Evolutionary conservation across 2,888 invertebrate genomes (phyloP), one percentile per base, ranked within the genome.

Genomic region (Alviniconcha strummeri): DNA sequence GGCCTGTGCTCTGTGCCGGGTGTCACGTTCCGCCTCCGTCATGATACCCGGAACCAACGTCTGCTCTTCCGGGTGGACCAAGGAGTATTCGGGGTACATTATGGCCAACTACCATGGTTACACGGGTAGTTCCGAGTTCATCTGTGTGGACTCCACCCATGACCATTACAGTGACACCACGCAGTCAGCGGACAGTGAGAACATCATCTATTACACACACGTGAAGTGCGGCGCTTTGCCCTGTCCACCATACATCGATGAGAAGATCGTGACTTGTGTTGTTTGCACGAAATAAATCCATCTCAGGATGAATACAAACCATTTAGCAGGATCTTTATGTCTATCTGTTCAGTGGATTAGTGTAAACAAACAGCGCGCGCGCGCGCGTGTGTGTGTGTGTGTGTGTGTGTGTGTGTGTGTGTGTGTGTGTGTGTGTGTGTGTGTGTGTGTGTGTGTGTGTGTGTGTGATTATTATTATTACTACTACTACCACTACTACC

Each of bases 181-280:
- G 75, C 55, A 9, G 17, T 11, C 17, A 11, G 55, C 8, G 8
- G 71, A 80, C n/a, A 11, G 17, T 56, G 36, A 19, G 17, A 80
- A 71, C 54, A 4, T 17, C 9, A 5, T 80, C 4, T 80, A 80
- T 71, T 71, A 69, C 56, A 71, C 71, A 5, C 19, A 52, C 15
- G 57, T 56, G 2, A 80, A 54, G 71, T 80, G 80, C 71, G 69
- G 71, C 17, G 54, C 80, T 5, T 71, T 71, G 71, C 69, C 56
- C 17, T 80, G 80, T 19, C 80, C 80, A 15, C 80, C 80, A 4
- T 80, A 80, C 19, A 55, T 54, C 19, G 55, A 69, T 17, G 80
- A 55, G 8, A 71, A 54, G 17, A 5, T 80, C n/a, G 9, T 71
- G 7, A 52, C 71, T 4, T 80, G 80, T 71, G 80, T 71, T 60